phyloP scores from a whole-genome alignment of 2,888 invertebrate species.

The Andrena minutula region DNA sequence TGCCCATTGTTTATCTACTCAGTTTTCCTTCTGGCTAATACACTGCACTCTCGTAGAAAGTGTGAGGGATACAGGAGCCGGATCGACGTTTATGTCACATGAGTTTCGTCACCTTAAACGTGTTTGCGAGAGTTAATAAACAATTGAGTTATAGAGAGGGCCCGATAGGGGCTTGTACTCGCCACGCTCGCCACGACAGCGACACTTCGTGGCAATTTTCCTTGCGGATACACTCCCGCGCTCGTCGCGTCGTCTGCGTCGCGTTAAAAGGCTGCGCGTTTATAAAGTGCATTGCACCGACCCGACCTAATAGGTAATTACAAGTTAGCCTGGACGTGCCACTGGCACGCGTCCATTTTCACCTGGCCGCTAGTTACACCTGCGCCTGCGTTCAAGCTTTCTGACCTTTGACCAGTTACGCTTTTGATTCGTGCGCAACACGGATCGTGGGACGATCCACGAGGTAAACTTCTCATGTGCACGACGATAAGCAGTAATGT shows the following conservation, averaged over 20 bases:
- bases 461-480: not conserved
- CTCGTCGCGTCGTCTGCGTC: conserved; percentile 21
- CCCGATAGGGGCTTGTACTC: conserved; percentile 43
- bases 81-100: not conserved
- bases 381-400: not conserved
- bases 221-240: conserved; percentile 40
- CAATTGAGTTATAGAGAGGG: conserved; percentile 53
- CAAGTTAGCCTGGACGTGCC: conserved; percentile 45
- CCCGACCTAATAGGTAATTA: conserved; percentile 70
- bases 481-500: too few relatives aligned
- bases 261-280: conserved; percentile 63
- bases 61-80: not conserved
- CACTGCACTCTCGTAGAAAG: too few relatives aligned
- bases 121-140: conserved; percentile 57
- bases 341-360: conserved; percentile 32
- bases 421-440: conserved; percentile 15
- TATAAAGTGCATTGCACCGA: conserved; percentile 63
- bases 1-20: too few relatives aligned
- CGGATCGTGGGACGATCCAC: conserved; percentile 3
- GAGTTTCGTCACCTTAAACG: not conserved
- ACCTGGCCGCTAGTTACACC: not conserved
- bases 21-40: too few relatives aligned
- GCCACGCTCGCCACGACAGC: conserved; percentile 29
- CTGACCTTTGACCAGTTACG: conserved; percentile 27
- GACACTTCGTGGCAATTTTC: conserved; percentile 65